Base-by-base conservation (phyloP, 1,140 invertebrate genomes). In the Eriocheir sinensis region DNA sequence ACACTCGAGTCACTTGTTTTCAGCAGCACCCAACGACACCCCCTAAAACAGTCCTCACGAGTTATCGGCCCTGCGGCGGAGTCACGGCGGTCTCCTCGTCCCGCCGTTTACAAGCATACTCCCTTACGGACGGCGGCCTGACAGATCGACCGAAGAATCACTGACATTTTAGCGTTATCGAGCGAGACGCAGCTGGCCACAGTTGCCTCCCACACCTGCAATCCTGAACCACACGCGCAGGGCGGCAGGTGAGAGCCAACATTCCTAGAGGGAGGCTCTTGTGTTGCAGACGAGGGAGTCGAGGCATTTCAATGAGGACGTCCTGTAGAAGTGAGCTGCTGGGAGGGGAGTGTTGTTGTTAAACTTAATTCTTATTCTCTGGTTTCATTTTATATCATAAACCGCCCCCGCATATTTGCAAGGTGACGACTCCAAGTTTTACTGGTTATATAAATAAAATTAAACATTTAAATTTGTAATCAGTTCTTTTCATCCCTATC, bases 101-200 rank as follows among this genome's bases (percentile, higher is more conserved):
- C 27, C 21, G 60, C 60, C 60, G 60, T 72, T 72, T 72, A n/a
- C 60, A n/a, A 72, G 60, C 60, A 72, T n/a, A 17, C 60, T 72
- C 60, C 60, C 27, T 72, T 72, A n/a, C 27, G 3, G 1, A 27
- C 60, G 12, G 12, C n/a, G 60, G 60, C 60, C n/a, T 72, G 27
- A n/a, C 60, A 72, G 60, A 72, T 72, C 60, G 60, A 72, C 60
- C 60, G 60, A 72, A 72, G 60, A 72, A 72, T 72, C 60, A 72
- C 21, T 72, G 60, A 72, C 60, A 72, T 72, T 72, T 72, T 72
- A 72, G 8, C 60, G 17, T 72, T 72, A 72, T 72, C 60, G 60
- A 72, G 60, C 60, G 60, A 72, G 60, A 72, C n/a, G 60, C 60
- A 21, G 60, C 60, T n/a, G 60, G 1, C 60, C 60, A 72, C 60